Evolutionary conservation across 2,888 invertebrate species (phyloP), one percentile per base, ranked within the genome.

Genomic region (Callyntrura guangdongensis): DNA sequence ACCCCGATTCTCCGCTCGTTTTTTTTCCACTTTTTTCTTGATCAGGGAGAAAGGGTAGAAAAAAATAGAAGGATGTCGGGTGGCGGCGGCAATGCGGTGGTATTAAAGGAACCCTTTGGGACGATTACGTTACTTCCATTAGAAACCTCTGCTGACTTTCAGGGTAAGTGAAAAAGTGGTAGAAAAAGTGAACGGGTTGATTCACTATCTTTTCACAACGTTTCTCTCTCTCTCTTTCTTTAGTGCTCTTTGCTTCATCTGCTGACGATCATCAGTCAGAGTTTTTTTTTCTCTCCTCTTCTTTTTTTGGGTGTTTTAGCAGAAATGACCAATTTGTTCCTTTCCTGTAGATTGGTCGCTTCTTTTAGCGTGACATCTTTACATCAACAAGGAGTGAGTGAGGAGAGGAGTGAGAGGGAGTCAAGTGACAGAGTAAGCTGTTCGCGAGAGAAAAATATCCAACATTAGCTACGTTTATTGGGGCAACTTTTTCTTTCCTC

Each of bases 281-380:
- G 4, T n/a, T 5, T 36, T 27, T 25, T 12, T 27, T 25, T 69
- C 36, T 5, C 17, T 36, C 61, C 11, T 61, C 61, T 61, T 11
- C 9, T 22, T 69, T 69, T 69, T 69, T 67, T 14, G 36, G 36
- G 49, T 67, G 12, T 47, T 61, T 20, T 20, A 25, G 79, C 87
- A 92, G 93, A 92, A 93, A 93, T 93, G 93, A 92, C 91, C 93
- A 93, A 93, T 93, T 93, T 93, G 92, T 93, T 92, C 84, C 91
- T 91, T 90, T 90, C 85, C 90, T 91, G 84, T 74, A 61, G 56
- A 79, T 85, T 67, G 67, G 67, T 84, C 56, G 59, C 82, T 59
- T 81, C 88, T 86, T 91, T 93, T 92, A 92, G 93, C 93, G 92
- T 93, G 93, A 93, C 93, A 93, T 91, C 91, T 92, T 17, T 64